Evolutionary conservation across 1,140 invertebrate genomes (phyloP), one percentile per base, ranked within the genome.

Genomic region (Drosophila lacteicornis): DNA sequence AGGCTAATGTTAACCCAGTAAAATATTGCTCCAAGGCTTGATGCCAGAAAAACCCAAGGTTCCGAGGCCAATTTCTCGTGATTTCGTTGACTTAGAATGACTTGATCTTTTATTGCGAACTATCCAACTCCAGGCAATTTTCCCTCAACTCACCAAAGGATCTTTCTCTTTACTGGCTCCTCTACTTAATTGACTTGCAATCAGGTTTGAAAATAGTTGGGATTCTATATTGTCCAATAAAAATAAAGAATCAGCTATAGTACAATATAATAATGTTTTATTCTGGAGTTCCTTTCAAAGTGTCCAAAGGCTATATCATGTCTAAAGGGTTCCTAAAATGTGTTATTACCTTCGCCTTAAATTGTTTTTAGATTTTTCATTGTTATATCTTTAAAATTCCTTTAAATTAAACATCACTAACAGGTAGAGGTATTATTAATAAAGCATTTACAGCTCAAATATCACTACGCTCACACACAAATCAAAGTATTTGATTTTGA

Each of bases 401-500:
- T 4, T 66, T 7, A 60, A 66, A 13, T 17, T 4, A 49, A 66
- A 49, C 40, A 45, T 15, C n/a, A 42, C 11, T 49, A 12, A 22
- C 69, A 58, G 36, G 22, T n/a, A 36, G 11, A 3, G 1, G 19
- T 15, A 22, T 11, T 13, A 19, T 59, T 73, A 73, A 73, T 59
- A 50, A 73, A 51, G 42, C 30, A 71, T 70, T 70, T 49, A 47
- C 42, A 42, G 12, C 17, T 25, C 33, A 58, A 71, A 70, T 53
- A 25, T 17, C 13, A 30, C 15, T 46, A 9, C 38, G 13, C 13
- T 27, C 27, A 40, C 61, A 49, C 11, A 43, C 53, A 71, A 71
- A 73, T 73, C 69, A 73, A 50, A 38, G 55, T 60, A 49, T 50
- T 49, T 71, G 43, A 70, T 57, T 50, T 49, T 71, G 43, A 70